A percentile compares a stretch with the other conserved stretches of the same genome.
phyloP scores from a whole-genome alignment of 2,113 vertebrate genomes.

The Varanus komodoensis region DNA sequence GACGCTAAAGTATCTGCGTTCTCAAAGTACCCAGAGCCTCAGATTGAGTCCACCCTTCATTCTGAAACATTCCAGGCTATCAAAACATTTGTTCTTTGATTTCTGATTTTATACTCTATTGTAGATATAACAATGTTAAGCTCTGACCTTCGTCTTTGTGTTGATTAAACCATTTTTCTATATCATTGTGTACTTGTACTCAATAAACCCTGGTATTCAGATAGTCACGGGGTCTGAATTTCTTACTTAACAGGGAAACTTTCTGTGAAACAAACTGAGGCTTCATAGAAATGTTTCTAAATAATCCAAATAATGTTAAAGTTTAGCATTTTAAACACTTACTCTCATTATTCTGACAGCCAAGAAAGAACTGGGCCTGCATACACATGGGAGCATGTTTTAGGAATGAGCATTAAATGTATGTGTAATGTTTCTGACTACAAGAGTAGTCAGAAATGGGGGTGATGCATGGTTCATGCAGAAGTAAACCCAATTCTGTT shows the following conservation, averaged over 20 bases:
- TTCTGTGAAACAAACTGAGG: not conserved
- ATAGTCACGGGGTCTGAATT: constrained; percentile 5
- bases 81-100: constrained; percentile 43
- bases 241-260: not conserved
- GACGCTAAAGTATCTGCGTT: constrained; percentile 3
- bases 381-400: not conserved
- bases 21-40: constrained; percentile 53
- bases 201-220: not conserved
- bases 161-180: constrained; percentile 54
- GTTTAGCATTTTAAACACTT: not conserved
- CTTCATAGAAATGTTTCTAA: not conserved
- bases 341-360: not conserved
- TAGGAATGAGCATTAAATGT: not conserved
- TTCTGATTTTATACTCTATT: constrained; percentile 54
- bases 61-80: constrained; percentile 59
- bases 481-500: not conserved
- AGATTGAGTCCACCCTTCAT: constrained; percentile 58
- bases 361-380: not conserved
- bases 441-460: not conserved
- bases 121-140: constrained; percentile 45
- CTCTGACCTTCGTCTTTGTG: constrained; percentile 32
- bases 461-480: not conserved
- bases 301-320: not conserved
- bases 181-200: constrained; percentile 28
- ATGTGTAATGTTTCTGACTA: not conserved